phyloP scores from a whole-genome alignment of 2,888 invertebrate genomes.

The Malachius bipustulatus region DNA sequence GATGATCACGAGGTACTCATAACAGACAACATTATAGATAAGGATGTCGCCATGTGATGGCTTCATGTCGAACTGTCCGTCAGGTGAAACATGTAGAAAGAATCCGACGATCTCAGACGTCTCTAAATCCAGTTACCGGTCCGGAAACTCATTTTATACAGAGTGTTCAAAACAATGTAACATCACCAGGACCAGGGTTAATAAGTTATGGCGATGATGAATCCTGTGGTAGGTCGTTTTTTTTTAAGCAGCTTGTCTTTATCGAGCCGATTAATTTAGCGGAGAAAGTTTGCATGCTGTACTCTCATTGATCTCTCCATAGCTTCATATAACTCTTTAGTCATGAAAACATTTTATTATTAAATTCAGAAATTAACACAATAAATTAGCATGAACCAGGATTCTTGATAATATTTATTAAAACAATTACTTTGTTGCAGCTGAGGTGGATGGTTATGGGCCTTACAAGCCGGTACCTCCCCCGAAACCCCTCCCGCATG shows the following conservation, averaged over 20 bases:
- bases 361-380: background rate
- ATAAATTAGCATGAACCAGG: no score
- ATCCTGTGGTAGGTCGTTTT: conserved; percentile 18
- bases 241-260: no score
- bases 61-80: conserved; percentile 52
- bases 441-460: conserved; percentile 44
- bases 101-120: conserved; percentile 34
- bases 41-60: conserved; percentile 53
- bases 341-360: no score
- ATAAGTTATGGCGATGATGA: no score
- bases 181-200: conserved; percentile 20
- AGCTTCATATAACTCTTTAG: no score
- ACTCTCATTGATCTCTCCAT: no score
- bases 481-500: conserved; percentile 45
- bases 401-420: no score
- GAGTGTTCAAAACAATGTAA: conserved; percentile 8
- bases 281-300: no score
- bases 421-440: conserved; percentile 37
- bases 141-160: conserved; percentile 16
- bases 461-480: conserved; percentile 48
- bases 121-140: conserved; percentile 25
- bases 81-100: conserved; percentile 59
- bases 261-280: no score
- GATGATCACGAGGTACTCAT: background rate
- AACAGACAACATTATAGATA: conserved; percentile 8